These are phyloP conservation scores for Bombus pascuorum DNA, from an alignment of 1,140 invertebrate genomes.

Conservation along the genomic window DNA sequence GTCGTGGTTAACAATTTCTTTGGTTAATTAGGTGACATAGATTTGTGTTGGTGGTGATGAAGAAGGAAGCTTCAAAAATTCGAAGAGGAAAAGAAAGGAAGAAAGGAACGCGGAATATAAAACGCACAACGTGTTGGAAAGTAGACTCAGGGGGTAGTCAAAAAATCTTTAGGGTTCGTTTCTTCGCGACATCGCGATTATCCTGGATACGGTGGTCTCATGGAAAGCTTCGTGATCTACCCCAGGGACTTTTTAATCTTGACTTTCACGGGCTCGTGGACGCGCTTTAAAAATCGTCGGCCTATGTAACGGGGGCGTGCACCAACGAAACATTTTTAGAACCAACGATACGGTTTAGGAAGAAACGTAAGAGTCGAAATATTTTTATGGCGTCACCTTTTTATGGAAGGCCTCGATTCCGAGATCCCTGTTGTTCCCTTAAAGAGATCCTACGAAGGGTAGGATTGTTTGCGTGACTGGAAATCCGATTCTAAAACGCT, in stretches of 20 bases:
- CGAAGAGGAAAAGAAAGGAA: neutral
- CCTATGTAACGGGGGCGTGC: slow-evolving; percentile 28
- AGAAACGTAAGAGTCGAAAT: slow-evolving; percentile 23
- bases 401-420: neutral
- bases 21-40: too few relatives aligned
- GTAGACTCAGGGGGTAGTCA: neutral
- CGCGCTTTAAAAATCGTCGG: slow-evolving; percentile 26
- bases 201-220: neutral
- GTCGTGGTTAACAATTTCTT: neutral
- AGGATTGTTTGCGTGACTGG: neutral
- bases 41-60: too few relatives aligned
- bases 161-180: neutral
- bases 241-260: slow-evolving; percentile 17
- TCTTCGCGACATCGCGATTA: slow-evolving; percentile 21
- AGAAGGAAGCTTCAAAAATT: neutral
- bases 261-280: slow-evolving; percentile 43
- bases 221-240: neutral
- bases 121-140: neutral
- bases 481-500: neutral
- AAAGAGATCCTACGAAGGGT: too few relatives aligned
- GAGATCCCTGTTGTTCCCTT: neutral
- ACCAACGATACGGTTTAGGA: neutral
- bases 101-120: neutral
- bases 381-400: slow-evolving; percentile 30
- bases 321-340: slow-evolving; percentile 6